These are phyloP conservation scores for Forbesichthys agassizii DNA, from an alignment of 2,113 vertebrate genomes.

Conservation along the genomic window DNA sequence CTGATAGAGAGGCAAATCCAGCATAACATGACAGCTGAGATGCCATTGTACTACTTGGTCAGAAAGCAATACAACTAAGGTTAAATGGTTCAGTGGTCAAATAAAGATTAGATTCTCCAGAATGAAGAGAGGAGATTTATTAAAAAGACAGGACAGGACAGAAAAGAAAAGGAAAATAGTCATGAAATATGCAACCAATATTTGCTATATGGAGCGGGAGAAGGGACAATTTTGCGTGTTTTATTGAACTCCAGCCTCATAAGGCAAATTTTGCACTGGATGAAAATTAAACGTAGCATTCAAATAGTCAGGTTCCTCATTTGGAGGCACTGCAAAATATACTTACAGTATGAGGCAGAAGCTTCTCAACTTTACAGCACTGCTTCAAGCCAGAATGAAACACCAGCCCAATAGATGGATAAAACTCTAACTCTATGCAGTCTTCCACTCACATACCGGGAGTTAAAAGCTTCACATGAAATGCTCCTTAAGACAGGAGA, in stretches of 20 bases:
- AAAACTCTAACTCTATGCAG: conserved; percentile 23
- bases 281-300: conserved; percentile 36
- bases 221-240: background rate
- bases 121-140: background rate
- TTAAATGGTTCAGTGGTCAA: background rate
- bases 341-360: conserved; percentile 45
- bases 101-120: background rate
- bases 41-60: background rate
- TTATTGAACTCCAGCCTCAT: background rate
- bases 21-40: conserved; percentile 27
- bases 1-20: conserved; percentile 15
- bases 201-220: no score
- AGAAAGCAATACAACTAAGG: background rate
- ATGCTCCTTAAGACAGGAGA: conserved; percentile 11
- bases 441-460: conserved; percentile 32
- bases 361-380: conserved; percentile 35
- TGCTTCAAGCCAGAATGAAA: conserved; percentile 32
- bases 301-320: conserved; percentile 35
- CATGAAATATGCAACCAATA: background rate
- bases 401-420: conserved; percentile 16
- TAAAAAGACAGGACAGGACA: background rate
- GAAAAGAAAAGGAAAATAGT: background rate
- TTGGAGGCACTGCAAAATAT: conserved; percentile 25
- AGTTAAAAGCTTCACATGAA: conserved; percentile 26
- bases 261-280: conserved; percentile 23